Base-by-base conservation (phyloP, 53 echinoderm and acorn worm species). In the Zoroaster sp. region DNA sequence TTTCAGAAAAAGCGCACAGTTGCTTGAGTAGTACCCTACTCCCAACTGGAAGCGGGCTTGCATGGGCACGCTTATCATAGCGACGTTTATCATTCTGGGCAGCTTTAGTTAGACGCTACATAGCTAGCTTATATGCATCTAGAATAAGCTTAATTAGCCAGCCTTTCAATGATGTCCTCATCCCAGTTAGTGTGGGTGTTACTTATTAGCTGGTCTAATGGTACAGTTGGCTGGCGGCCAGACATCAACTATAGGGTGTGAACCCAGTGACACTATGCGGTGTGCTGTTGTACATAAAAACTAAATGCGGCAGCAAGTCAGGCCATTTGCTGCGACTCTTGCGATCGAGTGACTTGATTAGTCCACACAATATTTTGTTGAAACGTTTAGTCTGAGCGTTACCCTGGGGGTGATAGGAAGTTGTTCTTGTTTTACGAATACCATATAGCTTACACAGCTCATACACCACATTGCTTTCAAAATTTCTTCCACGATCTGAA, bases 401-500 rank as follows among this genome's bases (percentile, higher is more conserved):
- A 23, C 89, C 89, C 55, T 94, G 74, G 4, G 94, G 91, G 35
- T n/a, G n/a, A n/a, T 94, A 94, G 1, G 94, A 88, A 35, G 94
- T 77, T 1, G 94, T 91, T 4, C 66, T 33, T 2, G 91, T 70
- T 23, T 88, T 91, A 5, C 55, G 12, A 4, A 94, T 88, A 0
- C 87, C 78, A 54, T 91, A 91, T 30, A 80, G n/a, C n/a, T n/a
- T 87, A 91, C n/a, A n/a, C n/a, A 91, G 45, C 35, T 91, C 91
- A 1, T 40, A 14, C 5, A 96, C 87, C 40, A 96, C 38, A 2
- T 43, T 51, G 15, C 93, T 88, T 45, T 96, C 96, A 40, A 96
- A 93, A 73, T 93, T 93, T 12, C 88, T 44, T 2, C 93, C 93
- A 46, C 93, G 92, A 52, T 95, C 96, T 70, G 92, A 92, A 55